Conservation (phyloP, 2,113 vertebrate species). For the Talpa occidentalis region DNA sequence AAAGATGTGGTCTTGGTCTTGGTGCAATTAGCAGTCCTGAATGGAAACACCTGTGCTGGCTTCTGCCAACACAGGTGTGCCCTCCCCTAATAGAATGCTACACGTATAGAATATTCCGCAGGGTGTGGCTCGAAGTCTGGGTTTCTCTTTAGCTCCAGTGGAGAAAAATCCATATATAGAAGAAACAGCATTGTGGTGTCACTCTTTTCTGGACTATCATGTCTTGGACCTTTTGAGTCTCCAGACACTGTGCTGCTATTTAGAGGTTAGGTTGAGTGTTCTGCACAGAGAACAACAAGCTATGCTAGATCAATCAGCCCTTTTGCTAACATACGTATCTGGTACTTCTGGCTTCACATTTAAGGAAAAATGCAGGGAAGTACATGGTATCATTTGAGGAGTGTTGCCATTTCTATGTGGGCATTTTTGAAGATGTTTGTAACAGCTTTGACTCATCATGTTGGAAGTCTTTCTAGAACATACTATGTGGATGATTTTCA, state of each 20-base stretch:
- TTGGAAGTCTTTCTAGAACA: slow-evolving; percentile 32
- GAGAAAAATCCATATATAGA: background rate
- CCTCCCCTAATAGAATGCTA: background rate
- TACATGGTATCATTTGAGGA: background rate
- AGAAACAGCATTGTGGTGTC: background rate
- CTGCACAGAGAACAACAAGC: background rate
- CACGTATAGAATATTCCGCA: background rate
- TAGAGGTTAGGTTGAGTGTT: slow-evolving; percentile 8
- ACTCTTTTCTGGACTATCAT: slow-evolving; percentile 22
- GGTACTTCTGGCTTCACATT: slow-evolving; percentile 28
- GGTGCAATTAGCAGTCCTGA: background rate
- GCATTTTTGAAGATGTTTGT: slow-evolving; percentile 42
- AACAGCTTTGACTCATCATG: background rate
- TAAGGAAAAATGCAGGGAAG: slow-evolving; percentile 18
- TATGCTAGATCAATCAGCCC: background rate
- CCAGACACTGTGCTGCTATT: background rate
- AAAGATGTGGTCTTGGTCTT: background rate
- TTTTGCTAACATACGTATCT: slow-evolving; percentile 21
- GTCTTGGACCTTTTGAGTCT: background rate
- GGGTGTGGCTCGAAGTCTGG: background rate
- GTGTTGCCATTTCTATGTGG: background rate
- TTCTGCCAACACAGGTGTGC: background rate
- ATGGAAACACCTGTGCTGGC: background rate
- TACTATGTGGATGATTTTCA: background rate
- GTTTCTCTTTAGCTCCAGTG: background rate